Evolutionary conservation across 1,140 invertebrate genomes (phyloP).

Genomic region (Papilio machaon): DNA sequence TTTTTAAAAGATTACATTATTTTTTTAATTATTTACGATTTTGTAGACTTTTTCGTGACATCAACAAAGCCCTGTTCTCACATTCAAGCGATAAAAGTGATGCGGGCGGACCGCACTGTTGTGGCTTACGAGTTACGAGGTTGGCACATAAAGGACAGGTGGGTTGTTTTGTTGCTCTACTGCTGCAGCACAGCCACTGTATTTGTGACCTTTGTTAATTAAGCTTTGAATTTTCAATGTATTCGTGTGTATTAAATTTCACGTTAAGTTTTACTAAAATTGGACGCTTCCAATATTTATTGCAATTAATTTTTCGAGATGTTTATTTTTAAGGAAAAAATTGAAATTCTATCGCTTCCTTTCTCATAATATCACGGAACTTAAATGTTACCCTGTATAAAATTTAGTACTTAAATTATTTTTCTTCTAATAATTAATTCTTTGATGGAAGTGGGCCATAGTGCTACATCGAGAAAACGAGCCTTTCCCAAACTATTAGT

Average conservation of each 20-base stretch:
- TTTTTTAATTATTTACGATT: not conserved
- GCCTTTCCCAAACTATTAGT: too few relatives aligned
- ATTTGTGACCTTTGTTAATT: constrained; percentile 4
- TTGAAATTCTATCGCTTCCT: too few relatives aligned
- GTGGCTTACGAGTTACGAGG: not conserved
- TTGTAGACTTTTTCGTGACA: not conserved
- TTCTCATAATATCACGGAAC: too few relatives aligned
- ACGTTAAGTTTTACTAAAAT: not conserved
- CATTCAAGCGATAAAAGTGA: not conserved
- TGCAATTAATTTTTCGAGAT: too few relatives aligned
- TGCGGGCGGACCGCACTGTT: not conserved
- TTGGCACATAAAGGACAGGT: not conserved
- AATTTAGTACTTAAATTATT: too few relatives aligned
- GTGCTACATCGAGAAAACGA: not conserved
- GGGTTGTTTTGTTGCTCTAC: not conserved
- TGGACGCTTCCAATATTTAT: too few relatives aligned
- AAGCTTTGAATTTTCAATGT: not conserved
- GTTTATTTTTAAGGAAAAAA: too few relatives aligned
- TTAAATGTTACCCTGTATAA: too few relatives aligned
- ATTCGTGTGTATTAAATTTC: not conserved
- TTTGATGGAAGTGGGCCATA: not conserved
- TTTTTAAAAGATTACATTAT: not conserved
- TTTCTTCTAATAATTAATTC: not conserved
- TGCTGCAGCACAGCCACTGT: not conserved
- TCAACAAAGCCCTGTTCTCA: not conserved